These are phyloP conservation scores for Aphidius colemani DNA, from an alignment of 2,888 invertebrate species.

Conservation along the genomic window DNA sequence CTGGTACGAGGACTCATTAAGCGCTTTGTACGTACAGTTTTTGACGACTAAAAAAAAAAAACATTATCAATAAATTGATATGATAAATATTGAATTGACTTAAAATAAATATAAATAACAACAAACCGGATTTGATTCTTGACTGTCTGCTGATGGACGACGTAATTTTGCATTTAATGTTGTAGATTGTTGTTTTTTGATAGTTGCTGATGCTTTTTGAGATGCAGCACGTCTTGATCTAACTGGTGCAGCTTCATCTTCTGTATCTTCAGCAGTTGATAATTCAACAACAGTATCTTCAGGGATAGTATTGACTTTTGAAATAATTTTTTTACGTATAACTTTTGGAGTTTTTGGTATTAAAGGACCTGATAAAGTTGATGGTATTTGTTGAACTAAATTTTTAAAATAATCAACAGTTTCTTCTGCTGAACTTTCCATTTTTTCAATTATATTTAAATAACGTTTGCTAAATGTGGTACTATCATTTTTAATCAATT, in stretches of 20 bases:
- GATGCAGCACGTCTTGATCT: conserved; percentile 46
- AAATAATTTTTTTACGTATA: conserved; percentile 36
- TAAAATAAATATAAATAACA: conserved; percentile 5
- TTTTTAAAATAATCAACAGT: background rate
- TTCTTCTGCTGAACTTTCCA: conserved; percentile 2
- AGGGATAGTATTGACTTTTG: conserved; percentile 50
- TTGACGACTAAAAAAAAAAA: no score
- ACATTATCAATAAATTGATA: no score
- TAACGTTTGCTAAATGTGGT: background rate
- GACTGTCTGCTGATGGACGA: conserved; percentile 34
- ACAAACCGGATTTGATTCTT: conserved; percentile 32
- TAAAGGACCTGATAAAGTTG: conserved; percentile 39
- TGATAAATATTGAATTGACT: background rate
- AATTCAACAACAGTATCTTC: conserved; percentile 41
- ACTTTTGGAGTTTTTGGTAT: conserved; percentile 51
- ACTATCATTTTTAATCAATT: background rate
- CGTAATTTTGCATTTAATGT: conserved; percentile 37
- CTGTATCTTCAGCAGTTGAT: conserved; percentile 19
- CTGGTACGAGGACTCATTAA: background rate
- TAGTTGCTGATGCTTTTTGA: conserved; percentile 42
- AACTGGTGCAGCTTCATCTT: conserved; percentile 24
- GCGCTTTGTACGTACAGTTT: background rate
- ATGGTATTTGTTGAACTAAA: conserved; percentile 38
- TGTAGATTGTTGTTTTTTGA: conserved; percentile 44
- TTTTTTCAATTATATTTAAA: background rate